Conservation (phyloP, 2,888 invertebrate genomes). For the Limnephilus auricula region DNA sequence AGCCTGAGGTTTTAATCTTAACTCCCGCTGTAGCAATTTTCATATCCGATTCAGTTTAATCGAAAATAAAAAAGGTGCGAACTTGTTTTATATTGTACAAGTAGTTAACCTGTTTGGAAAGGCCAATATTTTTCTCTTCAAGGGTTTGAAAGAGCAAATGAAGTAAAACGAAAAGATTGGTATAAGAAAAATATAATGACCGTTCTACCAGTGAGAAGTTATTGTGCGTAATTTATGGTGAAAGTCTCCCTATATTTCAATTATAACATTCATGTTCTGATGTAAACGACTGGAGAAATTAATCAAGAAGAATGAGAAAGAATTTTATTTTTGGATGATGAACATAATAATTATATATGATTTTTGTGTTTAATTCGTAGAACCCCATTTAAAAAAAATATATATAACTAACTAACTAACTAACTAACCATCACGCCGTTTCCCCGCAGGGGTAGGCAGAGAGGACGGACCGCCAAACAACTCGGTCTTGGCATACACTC, state of each 20-base stretch:
- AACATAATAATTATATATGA: no score
- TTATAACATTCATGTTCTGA: no score
- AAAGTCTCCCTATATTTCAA: not conserved
- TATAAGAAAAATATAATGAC: not conserved
- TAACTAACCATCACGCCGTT: no score
- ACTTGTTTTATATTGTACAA: no score
- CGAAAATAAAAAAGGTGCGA: not conserved
- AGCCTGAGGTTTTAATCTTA: constrained; percentile 19
- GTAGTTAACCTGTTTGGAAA: not conserved
- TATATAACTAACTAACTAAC: no score
- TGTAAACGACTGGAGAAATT: not conserved
- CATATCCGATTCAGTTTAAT: not conserved
- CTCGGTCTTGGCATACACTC: no score
- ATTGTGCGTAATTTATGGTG: not conserved
- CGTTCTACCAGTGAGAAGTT: not conserved
- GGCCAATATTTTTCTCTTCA: not conserved
- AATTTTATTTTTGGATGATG: not conserved
- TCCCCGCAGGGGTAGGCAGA: no score
- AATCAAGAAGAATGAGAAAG: not conserved
- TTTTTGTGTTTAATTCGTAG: no score
- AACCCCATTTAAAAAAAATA: no score
- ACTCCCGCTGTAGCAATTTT: not conserved
- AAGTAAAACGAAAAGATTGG: no score
- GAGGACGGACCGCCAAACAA: no score
- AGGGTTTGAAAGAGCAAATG: not conserved